Evolutionary conservation across 2,113 vertebrate genomes (phyloP).

Genomic region (mouse (Mus musculus)): GRCm39 chr5:148487001-148487500

Average conservation of each 20-base stretch:
- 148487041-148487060: conserved; percentile 1
- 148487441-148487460: conserved; percentile 23
- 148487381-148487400: conserved; percentile 48
- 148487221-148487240: background rate
- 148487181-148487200: conserved; percentile 44
- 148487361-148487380: conserved; percentile 58
- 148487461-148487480: conserved; percentile 42
- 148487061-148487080: conserved; percentile 40
- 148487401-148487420: conserved; percentile 13
- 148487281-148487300: background rate
- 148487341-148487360: conserved; percentile 76
- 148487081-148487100: conserved; percentile 16
- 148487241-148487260: conserved; percentile 62
- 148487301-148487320: conserved; percentile 56
- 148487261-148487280: conserved; percentile 59
- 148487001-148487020: conserved; percentile 44
- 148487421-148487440: background rate
- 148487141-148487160: conserved; percentile 39
- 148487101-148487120: conserved; percentile 45
- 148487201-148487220: background rate
- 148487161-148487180: conserved; percentile 38
- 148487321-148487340: conserved; percentile 32
- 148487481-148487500: background rate
- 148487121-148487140: conserved; percentile 49
- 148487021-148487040: background rate